Conservation (phyloP, 2,797 vertebrate species). For the Otolemur crassicaudatus region DNA sequence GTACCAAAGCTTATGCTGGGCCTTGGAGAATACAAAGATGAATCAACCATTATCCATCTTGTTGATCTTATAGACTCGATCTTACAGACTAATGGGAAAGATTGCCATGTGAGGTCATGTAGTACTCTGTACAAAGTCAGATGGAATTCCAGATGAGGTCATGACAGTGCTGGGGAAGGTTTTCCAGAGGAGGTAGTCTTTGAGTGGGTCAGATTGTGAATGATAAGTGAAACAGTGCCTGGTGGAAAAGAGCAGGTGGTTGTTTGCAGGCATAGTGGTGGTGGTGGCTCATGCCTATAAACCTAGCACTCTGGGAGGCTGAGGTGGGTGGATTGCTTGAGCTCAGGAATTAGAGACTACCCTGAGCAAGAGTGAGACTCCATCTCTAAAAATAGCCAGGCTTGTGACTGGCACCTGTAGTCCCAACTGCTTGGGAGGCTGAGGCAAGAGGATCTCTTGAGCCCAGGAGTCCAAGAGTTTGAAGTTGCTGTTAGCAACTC, state of each 20-base stretch:
- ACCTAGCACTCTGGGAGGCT: no score
- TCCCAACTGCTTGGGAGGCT: no score
- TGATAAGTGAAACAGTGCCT: background rate
- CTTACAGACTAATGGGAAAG: background rate
- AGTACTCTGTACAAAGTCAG: background rate
- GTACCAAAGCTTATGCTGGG: background rate
- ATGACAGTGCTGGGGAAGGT: background rate
- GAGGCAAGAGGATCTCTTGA: no score
- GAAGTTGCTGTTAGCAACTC: no score
- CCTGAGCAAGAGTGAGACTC: no score
- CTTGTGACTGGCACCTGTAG: no score
- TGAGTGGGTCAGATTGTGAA: background rate
- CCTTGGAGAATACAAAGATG: background rate
- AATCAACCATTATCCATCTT: background rate
- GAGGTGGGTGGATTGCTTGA: no score
- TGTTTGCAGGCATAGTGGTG: no score
- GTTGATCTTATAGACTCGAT: background rate
- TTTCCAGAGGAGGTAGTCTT: slow-evolving; percentile 25
- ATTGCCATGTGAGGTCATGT: background rate
- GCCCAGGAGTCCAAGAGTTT: no score
- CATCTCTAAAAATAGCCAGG: no score
- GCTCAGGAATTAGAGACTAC: no score
- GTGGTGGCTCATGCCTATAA: no score
- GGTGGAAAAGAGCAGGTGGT: background rate
- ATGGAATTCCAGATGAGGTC: background rate